Base-by-base conservation (phyloP, 64 coral and sea anemone species). In the Porites australiensis region DNA sequence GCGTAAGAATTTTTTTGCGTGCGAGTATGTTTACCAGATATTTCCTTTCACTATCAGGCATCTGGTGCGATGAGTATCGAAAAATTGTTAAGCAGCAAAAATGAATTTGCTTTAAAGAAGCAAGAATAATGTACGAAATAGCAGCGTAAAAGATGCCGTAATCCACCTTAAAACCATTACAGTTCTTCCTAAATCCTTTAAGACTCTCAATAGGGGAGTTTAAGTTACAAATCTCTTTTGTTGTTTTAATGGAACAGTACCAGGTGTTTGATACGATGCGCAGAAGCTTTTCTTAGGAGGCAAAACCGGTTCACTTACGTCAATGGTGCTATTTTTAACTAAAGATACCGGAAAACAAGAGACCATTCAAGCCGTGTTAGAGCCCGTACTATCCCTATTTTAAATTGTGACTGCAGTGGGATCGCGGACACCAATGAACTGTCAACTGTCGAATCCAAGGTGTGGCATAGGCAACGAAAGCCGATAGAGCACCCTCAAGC, bases 291-390 rank as follows among this genome's bases (percentile, higher is more conserved):
- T 66, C 16, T 64, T 18, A 21, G 7, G 13, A 37, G 5, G 18
- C 8, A 58, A 81, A 65, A 50, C 16, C 44, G 11, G 11, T 44
- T 18, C 27, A 83, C 49, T 66, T 66, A 83, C 80, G 80, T 83
- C 80, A 83, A 65, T n/a, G 2, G 6, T 37, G 7, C 44, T 83
- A 83, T 83, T 64, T 83, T 65, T 83, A 66, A 83, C 37, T 8
- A 46, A 45, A 14, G 47, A 83, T 19, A 15, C 59, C 80, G 59
- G 80, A 65, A 83, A 61, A 82, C 27, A 43, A 63, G 47, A 14
- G 48, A 64, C 64, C 6, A 54, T 82, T 82, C 27, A 43, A 45
- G 58, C 44, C 11, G 22, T 46, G 19, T n/a, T 9, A 83, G 59
- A 37, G 27, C 27, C 61, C 80, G 60, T 44, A 65, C 80, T 12